phyloP scores from a whole-genome alignment of 2,888 invertebrate species.

The Bombylius discolor region DNA sequence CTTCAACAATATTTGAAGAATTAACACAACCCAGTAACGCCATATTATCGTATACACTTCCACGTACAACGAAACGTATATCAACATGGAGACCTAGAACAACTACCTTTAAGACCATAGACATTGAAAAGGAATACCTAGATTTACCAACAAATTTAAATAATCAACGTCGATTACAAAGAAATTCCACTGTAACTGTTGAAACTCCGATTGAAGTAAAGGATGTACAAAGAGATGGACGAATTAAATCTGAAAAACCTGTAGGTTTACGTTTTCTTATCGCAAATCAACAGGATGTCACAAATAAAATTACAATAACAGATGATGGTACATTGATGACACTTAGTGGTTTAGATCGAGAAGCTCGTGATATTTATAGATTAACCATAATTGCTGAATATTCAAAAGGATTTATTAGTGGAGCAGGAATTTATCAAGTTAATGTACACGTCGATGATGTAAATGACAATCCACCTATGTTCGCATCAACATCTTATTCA shows the following conservation, averaged over 20 bases:
- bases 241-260: slow-evolving; percentile 25
- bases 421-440: slow-evolving; percentile 66
- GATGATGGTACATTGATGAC: slow-evolving; percentile 69
- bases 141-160: not conserved
- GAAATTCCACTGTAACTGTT: not conserved
- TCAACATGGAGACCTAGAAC: slow-evolving; percentile 11
- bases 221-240: slow-evolving; percentile 4
- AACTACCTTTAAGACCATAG: not conserved
- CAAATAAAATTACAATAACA: slow-evolving; percentile 65
- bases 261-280: slow-evolving; percentile 56
- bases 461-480: slow-evolving; percentile 75
- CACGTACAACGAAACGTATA: slow-evolving; percentile 4
- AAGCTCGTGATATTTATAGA: slow-evolving; percentile 56
- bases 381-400: slow-evolving; percentile 71
- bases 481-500: slow-evolving; percentile 57
- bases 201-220: not conserved
- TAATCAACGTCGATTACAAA: not conserved
- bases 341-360: slow-evolving; percentile 61
- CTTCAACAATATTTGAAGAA: slow-evolving; percentile 1
- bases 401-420: slow-evolving; percentile 52
- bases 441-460: slow-evolving; percentile 70
- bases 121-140: not conserved
- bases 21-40: not conserved
- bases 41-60: not conserved
- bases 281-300: slow-evolving; percentile 70